phyloP scores from a whole-genome alignment of 2,888 invertebrate species.

The Aproaerema taeniolella region DNA sequence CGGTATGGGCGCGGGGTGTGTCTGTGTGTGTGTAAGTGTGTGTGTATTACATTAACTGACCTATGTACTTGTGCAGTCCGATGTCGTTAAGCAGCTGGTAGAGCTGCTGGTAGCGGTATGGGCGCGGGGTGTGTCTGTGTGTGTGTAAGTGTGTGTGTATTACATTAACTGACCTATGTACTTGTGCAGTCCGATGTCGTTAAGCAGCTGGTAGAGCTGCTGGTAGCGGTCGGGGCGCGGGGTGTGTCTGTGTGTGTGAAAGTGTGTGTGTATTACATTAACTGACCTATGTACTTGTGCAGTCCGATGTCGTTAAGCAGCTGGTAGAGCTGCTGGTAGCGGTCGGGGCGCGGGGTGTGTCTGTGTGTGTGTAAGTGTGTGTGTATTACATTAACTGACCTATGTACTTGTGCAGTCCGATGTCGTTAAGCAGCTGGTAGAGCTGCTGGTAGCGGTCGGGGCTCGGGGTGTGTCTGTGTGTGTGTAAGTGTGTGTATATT shows the following conservation, averaged over 20 bases:
- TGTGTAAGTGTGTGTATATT: too few relatives aligned
- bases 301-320: conserved; percentile 81
- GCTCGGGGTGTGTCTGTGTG: too few relatives aligned
- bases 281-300: conserved; percentile 85
- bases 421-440: conserved; percentile 73
- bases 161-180: conserved; percentile 80
- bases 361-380: too few relatives aligned
- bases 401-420: conserved; percentile 86
- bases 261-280: background rate
- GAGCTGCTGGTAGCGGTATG: conserved; percentile 70
- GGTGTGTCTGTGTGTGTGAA: too few relatives aligned
- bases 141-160: too few relatives aligned
- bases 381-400: conserved; percentile 63
- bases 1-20: conserved; percentile 72
- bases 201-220: conserved; percentile 69
- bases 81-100: conserved; percentile 77
- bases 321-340: conserved; percentile 70
- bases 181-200: conserved; percentile 84
- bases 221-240: conserved; percentile 73
- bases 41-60: conserved; percentile 53
- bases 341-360: conserved; percentile 66
- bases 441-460: conserved; percentile 70
- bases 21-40: too few relatives aligned
- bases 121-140: too few relatives aligned
- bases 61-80: conserved; percentile 86